Percentiles rank a stretch among this genome's conserved stretches.
Evolutionary conservation across 30 jellyfish, hydroid and myxozoan species (phyloP).

Genomic region (Pelagia noctiluca): DNA sequence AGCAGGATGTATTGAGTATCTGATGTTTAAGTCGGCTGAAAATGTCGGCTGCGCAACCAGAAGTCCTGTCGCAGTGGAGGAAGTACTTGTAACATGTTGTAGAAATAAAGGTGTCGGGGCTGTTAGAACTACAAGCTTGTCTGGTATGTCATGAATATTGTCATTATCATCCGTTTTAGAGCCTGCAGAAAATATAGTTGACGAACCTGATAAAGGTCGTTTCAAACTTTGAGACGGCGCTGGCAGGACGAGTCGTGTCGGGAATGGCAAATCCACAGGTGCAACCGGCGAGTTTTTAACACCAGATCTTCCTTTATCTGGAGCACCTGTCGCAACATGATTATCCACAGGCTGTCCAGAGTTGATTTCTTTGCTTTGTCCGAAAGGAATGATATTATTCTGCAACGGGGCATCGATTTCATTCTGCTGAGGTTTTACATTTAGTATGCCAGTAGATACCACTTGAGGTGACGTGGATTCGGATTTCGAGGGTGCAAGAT

Average conservation of each 20-base stretch:
- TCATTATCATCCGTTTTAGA: not conserved
- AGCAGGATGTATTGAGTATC: not conserved
- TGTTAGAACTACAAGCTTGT: not conserved
- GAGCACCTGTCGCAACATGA: not conserved
- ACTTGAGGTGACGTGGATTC: not conserved
- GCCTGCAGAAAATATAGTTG: slow-evolving; percentile 23
- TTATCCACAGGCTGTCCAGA: slow-evolving; percentile 44
- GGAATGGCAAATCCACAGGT: slow-evolving; percentile 61
- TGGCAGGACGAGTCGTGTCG: slow-evolving; percentile 51
- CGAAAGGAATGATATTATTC: slow-evolving; percentile 59
- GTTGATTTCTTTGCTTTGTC: slow-evolving; percentile 10
- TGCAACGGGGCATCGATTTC: slow-evolving; percentile 77
- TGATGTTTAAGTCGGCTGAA: slow-evolving; percentile 9
- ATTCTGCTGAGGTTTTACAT: slow-evolving; percentile 24
- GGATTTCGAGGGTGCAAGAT: not conserved
- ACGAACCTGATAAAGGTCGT: slow-evolving; percentile 65
- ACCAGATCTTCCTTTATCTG: not conserved
- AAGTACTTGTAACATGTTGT: not conserved
- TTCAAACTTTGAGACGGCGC: slow-evolving; percentile 52
- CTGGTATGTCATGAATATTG: not conserved
- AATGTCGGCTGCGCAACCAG: slow-evolving; percentile 20
- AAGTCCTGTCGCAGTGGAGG: slow-evolving; percentile 8
- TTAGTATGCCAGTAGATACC: not conserved
- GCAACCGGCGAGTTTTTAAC: not conserved
- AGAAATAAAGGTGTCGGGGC: not conserved